Evolutionary conservation across 2,888 invertebrate species (phyloP), one percentile per base, ranked within the genome.

Genomic region (Epinotia nisella): DNA sequence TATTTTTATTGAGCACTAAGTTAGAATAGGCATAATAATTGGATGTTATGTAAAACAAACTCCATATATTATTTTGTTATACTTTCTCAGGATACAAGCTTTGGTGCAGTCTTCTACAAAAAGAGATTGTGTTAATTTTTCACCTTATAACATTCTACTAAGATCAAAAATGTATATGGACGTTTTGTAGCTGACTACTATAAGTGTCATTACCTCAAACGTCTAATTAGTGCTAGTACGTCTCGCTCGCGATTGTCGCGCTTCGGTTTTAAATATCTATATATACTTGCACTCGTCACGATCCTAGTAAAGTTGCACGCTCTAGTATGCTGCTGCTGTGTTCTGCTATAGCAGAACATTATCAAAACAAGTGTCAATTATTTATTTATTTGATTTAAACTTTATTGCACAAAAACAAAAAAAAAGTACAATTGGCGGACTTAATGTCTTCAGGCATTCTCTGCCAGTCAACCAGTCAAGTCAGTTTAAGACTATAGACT

Each of bases 1-100:
- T 60, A 60, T 66, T 61, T 35, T 9, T n/a, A 35, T 21, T 49
- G 29, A 59, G 53, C 67, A 67, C 67, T 10, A 55, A 53, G 7
- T 29, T 56, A 45, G 41, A 51, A 58, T 17, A 64, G 21, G n/a
- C n/a, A 29, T n/a, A 49, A 13, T 41, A 21, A 21, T n/a, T 61
- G 15, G 45, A 51, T n/a, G 24, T n/a, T 45, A 49, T n/a, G 49
- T 49, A 15, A 49, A n/a, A n/a, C 1, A n/a, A 49, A 49, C 41
- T 41, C 1, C 21, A 2, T 24, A 13, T 41, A n/a, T 13, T n/a
- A 0, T 15, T 5, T 45, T n/a, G n/a, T 49, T 49, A 49, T 7
- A n/a, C 49, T 35, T 9, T 9, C 9, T 7, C 5, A 3, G n/a
- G 13, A 49, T 49, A 41, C 41, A 41, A 13, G 41, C 7, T 49